Evolutionary conservation across 2,888 invertebrate genomes (phyloP).

Genomic region (Thumatha senex): DNA sequence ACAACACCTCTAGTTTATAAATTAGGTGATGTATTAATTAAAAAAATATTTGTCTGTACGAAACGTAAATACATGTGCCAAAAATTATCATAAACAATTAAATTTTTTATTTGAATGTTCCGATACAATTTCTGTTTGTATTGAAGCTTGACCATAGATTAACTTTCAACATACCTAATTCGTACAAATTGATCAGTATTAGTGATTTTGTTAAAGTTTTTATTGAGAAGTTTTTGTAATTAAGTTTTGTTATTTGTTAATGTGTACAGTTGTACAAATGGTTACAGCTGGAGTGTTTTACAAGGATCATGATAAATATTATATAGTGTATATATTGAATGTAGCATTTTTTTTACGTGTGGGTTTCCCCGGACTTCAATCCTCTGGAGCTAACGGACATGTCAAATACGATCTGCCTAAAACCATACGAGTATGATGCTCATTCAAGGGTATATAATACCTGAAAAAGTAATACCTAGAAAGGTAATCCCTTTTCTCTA

Average conservation of each 20-base stretch:
- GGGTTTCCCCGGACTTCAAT: too few species aligned
- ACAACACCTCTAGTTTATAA: conserved; percentile 38
- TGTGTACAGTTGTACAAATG: conserved; percentile 54
- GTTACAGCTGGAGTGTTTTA: conserved; percentile 43
- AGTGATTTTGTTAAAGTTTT: conserved; percentile 83
- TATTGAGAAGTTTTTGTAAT: conserved; percentile 71
- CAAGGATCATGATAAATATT: conserved; percentile 41
- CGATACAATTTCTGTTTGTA: conserved; percentile 36
- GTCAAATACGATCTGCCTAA: too few species aligned
- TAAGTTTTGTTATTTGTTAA: conserved; percentile 82
- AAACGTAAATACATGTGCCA: conserved; percentile 71
- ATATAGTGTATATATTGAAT: conserved; percentile 29
- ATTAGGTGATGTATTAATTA: conserved; percentile 50
- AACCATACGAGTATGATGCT: too few species aligned
- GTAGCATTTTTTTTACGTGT: neutral
- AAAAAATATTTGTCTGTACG: conserved; percentile 46
- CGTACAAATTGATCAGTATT: conserved; percentile 83
- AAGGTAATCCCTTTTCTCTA: too few species aligned
- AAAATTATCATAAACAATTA: conserved; percentile 43
- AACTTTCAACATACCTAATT: conserved; percentile 56
- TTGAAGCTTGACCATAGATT: conserved; percentile 66
- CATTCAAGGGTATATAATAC: too few species aligned
- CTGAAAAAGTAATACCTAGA: too few species aligned
- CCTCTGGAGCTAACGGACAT: too few species aligned
- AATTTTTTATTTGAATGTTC: conserved; percentile 14